Evolutionary conservation across 2,888 invertebrate species (phyloP), one percentile per base, ranked within the genome.

Genomic region (Athalia rosae): DNA sequence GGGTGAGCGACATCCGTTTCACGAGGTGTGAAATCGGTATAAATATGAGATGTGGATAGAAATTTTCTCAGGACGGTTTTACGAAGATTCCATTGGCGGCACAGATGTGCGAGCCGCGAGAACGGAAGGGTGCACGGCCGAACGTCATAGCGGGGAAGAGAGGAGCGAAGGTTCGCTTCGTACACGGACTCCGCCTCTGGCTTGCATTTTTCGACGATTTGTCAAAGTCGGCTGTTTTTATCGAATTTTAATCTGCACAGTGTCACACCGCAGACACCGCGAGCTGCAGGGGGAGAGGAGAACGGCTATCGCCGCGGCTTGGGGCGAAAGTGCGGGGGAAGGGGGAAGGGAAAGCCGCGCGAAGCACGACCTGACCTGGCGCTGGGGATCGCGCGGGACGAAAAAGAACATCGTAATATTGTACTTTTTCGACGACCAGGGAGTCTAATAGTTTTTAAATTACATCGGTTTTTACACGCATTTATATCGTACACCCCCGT

Each of bases 191-290:
- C 74, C 74, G 62, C 74, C 74, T 74, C 74, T 74, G 74, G 61
- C 74, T 13, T 74, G 83, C 84, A 86, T 86, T 85, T 86, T 86
- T 86, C 86, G 82, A 86, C 88, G 85, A 88, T 88, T 88, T 88
- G 86, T 88, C 88, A 87, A 88, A 87, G 87, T 87, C 87, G 80
- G 81, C 79, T 80, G 77, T 82, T 83, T 85, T 84, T 86, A 86
- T 86, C 85, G 85, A 84, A 85, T 86, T 89, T 87, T 86, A 88
- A 88, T 88, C 86, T 87, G 85, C 84, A 84, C 83, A 84, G 85
- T 85, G 85, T 86, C 85, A 80, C 82, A 83, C 81, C 81, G 81
- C 83, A 83, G 80, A 83, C 81, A 80, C 76, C 80, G 71, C 47
- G 62, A 28, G 28, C 28, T 28, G 78, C 64, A 79, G 79, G 71